phyloP scores from a whole-genome alignment of 23 tunicate species.

The Halocynthia aurantium region DNA sequence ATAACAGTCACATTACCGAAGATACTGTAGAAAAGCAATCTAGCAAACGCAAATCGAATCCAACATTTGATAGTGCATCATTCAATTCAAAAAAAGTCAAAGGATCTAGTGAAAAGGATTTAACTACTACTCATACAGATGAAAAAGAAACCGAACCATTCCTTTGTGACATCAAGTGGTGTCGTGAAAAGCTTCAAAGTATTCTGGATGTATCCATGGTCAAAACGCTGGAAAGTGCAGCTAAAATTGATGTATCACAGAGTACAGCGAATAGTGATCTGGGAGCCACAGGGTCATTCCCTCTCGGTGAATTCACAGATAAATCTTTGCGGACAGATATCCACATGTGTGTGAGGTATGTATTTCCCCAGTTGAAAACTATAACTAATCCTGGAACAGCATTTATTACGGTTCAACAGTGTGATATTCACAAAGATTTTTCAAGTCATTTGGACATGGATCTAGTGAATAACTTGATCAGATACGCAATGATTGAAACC shows the following conservation, averaged over 20 bases:
- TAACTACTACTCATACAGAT: too few relatives aligned
- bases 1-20: not conserved
- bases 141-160: too few relatives aligned
- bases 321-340: conserved; percentile 17
- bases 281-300: not conserved
- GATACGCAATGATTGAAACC: not conserved
- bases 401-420: not conserved
- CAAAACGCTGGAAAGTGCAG: too few relatives aligned
- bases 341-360: conserved; percentile 30
- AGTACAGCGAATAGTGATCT: not conserved
- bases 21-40: not conserved
- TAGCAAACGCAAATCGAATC: not conserved
- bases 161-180: too few relatives aligned
- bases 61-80: too few relatives aligned
- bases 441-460: not conserved
- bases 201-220: too few relatives aligned
- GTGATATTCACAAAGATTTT: not conserved
- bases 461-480: not conserved
- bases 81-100: too few relatives aligned
- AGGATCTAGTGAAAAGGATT: too few relatives aligned
- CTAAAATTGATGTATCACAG: too few relatives aligned
- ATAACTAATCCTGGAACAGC: conserved; percentile 4
- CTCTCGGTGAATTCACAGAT: conserved; percentile 29
- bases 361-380: conserved; percentile 37
- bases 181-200: too few relatives aligned